Evolutionary conservation across 2,888 invertebrate species (phyloP), one percentile per base, ranked within the genome.

Genomic region (Synanthedon vespiformis): DNA sequence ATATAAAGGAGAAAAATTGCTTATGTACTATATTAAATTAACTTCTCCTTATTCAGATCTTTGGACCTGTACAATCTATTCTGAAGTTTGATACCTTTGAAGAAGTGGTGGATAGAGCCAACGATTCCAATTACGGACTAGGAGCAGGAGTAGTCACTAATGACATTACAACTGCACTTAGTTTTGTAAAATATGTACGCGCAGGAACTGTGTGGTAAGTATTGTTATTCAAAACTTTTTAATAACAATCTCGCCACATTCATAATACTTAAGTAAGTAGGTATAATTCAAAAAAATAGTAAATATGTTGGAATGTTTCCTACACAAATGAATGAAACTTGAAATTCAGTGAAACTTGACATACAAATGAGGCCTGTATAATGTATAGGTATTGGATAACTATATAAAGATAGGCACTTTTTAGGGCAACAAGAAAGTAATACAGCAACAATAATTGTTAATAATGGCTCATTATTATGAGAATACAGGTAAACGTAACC

Each of bases 21-120:
- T 6, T 48, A 48, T 12, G 3, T 10, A 12, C 12, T 34, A 11
- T 40, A 27, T 47, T 47, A 49, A 34, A 49, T 50, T 27, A 22
- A 18, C 13, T 48, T 48, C 16, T 34, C 10, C 2, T 34, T 27
- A 48, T 48, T 40, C 62, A 95, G 95, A 97, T 97, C 69, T 97
- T 97, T 75, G 97, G 97, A 0, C 97, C 97, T 0, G 96, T 97
- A 6, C 96, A 96, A 78, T 92, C 92, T 57, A 95, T 97, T 62
- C 88, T 96, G 50, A 95, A 95, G 77, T 97, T 96, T 65, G 92
- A 92, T 48, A 90, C 90, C 2, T 80, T 95, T 58, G 93, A 93
- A 10, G 97, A 97, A 74, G 94, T 94, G 0, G 91, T 97, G 44
- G 92, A 94, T 67, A 89, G 95, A 58, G 95, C 96, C 40, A 97